A percentile compares a stretch with the other conserved stretches of the same genome.
These are phyloP conservation scores for Scomber scombrus DNA, from an alignment of 2,113 vertebrate species.

Conservation along the genomic window DNA sequence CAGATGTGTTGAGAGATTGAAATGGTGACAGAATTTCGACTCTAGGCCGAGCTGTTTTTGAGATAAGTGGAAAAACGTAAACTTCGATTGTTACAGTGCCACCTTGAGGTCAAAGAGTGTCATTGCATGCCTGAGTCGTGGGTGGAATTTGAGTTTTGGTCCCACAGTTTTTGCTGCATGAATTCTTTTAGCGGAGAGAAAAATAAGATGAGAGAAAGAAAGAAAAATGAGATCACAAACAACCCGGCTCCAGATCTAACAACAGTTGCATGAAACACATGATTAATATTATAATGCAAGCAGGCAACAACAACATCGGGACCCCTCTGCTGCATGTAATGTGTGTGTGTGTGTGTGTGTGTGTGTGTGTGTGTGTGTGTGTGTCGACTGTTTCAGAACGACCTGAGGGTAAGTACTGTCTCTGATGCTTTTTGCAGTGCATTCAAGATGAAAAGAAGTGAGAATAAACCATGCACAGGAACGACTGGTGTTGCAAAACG, in stretches of 20 bases:
- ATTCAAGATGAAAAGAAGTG: constrained; percentile 36
- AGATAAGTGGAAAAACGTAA: too few species aligned
- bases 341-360: constrained; percentile 48
- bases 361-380: constrained; percentile 48
- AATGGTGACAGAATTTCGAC: too few species aligned
- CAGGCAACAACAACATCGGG: background rate
- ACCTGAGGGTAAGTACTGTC: constrained; percentile 28
- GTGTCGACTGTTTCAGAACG: constrained; percentile 37
- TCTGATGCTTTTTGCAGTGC: constrained; percentile 16
- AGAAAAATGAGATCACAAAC: too few species aligned
- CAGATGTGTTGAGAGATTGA: too few species aligned
- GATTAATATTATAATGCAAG: constrained; percentile 8
- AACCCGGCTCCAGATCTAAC: background rate
- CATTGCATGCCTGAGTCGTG: too few species aligned
- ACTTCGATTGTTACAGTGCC: too few species aligned
- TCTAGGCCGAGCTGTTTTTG: too few species aligned
- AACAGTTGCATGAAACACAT: constrained; percentile 10
- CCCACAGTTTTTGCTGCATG: too few species aligned
- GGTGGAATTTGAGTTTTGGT: too few species aligned
- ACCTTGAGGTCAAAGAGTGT: too few species aligned
- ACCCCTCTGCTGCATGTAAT: background rate
- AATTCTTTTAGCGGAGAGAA: too few species aligned
- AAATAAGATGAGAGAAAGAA: too few species aligned
- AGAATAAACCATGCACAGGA: background rate
- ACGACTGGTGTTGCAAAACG: background rate